Percentiles rank a stretch among this genome's conserved stretches.
These are phyloP conservation scores for Tribolium freemani DNA, from an alignment of 2,888 invertebrate genomes.

Conservation along the genomic window DNA sequence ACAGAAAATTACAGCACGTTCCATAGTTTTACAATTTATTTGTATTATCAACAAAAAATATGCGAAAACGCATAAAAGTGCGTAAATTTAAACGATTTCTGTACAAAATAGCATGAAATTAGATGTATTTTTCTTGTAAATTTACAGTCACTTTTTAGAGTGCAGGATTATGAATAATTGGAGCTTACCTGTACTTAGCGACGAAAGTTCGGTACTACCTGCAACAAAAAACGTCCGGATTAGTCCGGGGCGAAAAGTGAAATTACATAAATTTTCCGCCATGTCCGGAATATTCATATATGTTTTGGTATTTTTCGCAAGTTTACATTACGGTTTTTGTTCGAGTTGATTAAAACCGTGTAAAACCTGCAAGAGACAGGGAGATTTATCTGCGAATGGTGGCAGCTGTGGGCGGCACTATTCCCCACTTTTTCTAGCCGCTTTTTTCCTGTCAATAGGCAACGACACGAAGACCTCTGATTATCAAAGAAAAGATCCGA, in stretches of 20 bases:
- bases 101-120: too few relatives aligned
- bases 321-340: constrained; percentile 35
- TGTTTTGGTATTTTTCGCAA: constrained; percentile 21
- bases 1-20: too few relatives aligned
- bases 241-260: constrained; percentile 4
- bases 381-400: constrained; percentile 46
- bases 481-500: constrained; percentile 6
- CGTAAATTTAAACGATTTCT: too few relatives aligned
- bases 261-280: constrained; percentile 8
- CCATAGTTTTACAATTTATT: too few relatives aligned
- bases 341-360: constrained; percentile 47
- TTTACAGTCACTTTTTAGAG: too few relatives aligned
- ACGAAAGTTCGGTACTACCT: background rate
- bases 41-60: too few relatives aligned
- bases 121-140: too few relatives aligned
- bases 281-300: background rate
- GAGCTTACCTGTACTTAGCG: background rate
- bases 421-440: background rate
- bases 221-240: background rate
- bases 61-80: too few relatives aligned
- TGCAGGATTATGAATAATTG: background rate
- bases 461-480: background rate
- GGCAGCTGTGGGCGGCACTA: constrained; percentile 37
- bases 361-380: constrained; percentile 44
- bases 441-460: background rate